phyloP scores from a whole-genome alignment of 2,113 vertebrate genomes.

The Indicator maculatus region DNA sequence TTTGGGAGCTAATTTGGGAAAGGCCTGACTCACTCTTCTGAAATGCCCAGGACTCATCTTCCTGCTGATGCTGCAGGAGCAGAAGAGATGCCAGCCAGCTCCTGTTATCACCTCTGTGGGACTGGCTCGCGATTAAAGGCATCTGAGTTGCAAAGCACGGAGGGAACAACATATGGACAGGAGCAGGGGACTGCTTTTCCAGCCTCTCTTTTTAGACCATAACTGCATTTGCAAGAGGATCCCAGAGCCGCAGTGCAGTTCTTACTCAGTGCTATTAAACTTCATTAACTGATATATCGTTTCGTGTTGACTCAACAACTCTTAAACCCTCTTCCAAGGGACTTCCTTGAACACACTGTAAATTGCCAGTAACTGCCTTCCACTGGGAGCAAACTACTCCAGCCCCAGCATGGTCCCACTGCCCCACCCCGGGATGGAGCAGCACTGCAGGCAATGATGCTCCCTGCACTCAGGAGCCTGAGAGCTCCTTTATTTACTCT shows the following conservation, averaged over 20 bases:
- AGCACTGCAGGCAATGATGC: neutral
- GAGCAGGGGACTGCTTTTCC: conserved; percentile 58
- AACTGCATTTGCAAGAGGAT: conserved; percentile 56
- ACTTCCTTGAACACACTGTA: neutral
- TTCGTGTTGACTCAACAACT: conserved; percentile 64
- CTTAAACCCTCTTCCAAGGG: conserved; percentile 45
- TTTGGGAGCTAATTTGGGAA: conserved; percentile 31
- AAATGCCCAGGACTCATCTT: conserved; percentile 25
- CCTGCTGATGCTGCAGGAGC: conserved; percentile 57
- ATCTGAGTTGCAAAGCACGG: conserved; percentile 57
- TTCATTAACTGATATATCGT: conserved; percentile 69
- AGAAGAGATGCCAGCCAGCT: conserved; percentile 51
- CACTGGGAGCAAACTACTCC: neutral
- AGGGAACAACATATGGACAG: conserved; percentile 66
- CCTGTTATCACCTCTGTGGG: conserved; percentile 64
- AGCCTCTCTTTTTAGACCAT: neutral
- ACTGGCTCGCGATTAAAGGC: conserved; percentile 47
- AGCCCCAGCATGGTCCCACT: neutral
- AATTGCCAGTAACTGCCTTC: conserved; percentile 55
- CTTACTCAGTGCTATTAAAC: conserved; percentile 64
- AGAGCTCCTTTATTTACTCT: neutral
- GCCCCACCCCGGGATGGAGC: neutral
- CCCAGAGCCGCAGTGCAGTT: conserved; percentile 66
- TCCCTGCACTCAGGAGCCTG: neutral
- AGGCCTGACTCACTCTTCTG: conserved; percentile 3